phyloP scores from a whole-genome alignment of 1,140 invertebrate species.

The Drosophila yakuba region DNA sequence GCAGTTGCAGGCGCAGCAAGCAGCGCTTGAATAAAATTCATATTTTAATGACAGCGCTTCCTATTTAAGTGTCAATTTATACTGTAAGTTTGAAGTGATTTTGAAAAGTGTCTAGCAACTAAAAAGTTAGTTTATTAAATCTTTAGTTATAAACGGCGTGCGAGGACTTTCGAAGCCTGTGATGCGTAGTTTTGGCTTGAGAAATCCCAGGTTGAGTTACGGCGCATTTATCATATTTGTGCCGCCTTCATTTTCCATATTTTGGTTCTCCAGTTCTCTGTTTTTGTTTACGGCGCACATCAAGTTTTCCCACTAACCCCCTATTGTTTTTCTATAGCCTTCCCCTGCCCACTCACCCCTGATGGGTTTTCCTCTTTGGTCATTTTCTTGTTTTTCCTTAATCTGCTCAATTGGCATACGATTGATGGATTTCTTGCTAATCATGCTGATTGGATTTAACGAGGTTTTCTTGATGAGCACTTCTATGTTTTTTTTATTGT shows the following conservation, averaged over 20 bases:
- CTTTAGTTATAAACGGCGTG: too few relatives aligned
- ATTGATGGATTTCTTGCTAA: constrained; percentile 42
- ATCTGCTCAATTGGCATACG: constrained; percentile 50
- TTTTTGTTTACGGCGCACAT: constrained; percentile 3
- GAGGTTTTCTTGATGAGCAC: background rate
- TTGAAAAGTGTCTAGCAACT: background rate
- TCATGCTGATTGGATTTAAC: constrained; percentile 35
- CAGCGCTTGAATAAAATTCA: constrained; percentile 15
- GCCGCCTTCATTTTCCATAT: background rate
- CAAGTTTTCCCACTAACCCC: background rate
- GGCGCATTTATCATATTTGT: background rate
- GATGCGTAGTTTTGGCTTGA: background rate
- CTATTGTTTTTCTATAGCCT: background rate
- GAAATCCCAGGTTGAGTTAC: background rate
- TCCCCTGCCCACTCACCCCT: background rate
- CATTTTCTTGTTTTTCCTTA: constrained; percentile 2
- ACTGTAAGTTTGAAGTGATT: constrained; percentile 3
- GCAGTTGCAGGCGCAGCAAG: constrained; percentile 34
- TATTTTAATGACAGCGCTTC: background rate
- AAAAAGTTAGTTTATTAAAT: background rate
- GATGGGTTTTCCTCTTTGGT: background rate
- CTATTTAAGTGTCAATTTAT: constrained; percentile 1
- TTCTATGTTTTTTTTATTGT: too few relatives aligned
- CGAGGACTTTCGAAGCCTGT: background rate
- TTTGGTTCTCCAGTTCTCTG: background rate